These are phyloP conservation scores for Hypomesus transpacificus DNA, from an alignment of 2,113 vertebrate species.

Conservation along the genomic window DNA sequence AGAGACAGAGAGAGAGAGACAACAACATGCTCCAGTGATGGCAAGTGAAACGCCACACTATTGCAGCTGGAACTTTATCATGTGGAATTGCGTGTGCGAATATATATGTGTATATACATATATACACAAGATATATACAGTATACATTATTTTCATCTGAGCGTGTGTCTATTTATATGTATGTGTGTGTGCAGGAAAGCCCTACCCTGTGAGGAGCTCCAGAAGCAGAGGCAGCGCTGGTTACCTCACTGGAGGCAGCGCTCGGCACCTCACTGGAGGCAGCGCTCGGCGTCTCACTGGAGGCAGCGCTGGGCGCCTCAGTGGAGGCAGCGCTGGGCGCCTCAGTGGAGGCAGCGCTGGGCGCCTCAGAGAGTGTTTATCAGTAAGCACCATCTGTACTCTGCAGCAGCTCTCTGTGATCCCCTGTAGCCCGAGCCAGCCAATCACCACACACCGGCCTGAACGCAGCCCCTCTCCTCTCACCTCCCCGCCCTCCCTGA, in stretches of 20 bases:
- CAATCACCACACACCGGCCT: slow-evolving; percentile 53
- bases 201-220: slow-evolving; percentile 51
- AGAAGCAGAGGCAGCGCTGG: slow-evolving; percentile 11
- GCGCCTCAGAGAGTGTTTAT: slow-evolving; percentile 61
- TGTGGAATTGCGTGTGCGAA: slow-evolving; percentile 15
- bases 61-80: slow-evolving; percentile 42
- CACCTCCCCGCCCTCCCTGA: slow-evolving; percentile 37
- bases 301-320: no score
- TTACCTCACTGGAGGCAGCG: no score
- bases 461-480: slow-evolving; percentile 54
- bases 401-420: slow-evolving; percentile 57
- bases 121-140: neutral
- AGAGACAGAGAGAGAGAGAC: slow-evolving; percentile 63
- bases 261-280: neutral
- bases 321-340: no score
- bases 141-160: slow-evolving; percentile 27
- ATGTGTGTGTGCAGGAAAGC: slow-evolving; percentile 55
- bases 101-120: slow-evolving; percentile 22
- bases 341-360: slow-evolving; percentile 43
- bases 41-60: slow-evolving; percentile 63
- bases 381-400: slow-evolving; percentile 64
- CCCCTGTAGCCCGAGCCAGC: slow-evolving; percentile 59
- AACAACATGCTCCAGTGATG: slow-evolving; percentile 72
- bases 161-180: slow-evolving; percentile 46
- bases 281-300: no score